Evolutionary conservation across 2,888 invertebrate genomes (phyloP).

Genomic region (Pollenia labialis): DNA sequence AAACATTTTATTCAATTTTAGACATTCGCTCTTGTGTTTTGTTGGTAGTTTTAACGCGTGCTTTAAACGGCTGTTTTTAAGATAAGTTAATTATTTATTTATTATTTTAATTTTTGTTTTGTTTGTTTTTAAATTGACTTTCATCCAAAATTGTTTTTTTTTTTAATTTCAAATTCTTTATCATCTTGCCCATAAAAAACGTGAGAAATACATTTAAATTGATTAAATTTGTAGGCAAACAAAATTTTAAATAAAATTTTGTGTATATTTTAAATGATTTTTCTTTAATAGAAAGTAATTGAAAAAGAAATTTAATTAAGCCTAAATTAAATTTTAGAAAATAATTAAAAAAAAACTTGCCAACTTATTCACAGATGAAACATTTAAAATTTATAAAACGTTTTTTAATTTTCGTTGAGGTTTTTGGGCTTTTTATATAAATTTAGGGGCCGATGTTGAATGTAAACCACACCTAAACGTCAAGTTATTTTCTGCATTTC

Average conservation of each 20-base stretch:
- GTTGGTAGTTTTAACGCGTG: slow-evolving; percentile 18
- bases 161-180: slow-evolving; percentile 1
- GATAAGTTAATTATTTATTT: slow-evolving; percentile 22
- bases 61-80: neutral
- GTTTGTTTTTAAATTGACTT: slow-evolving; percentile 2
- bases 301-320: neutral
- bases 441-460: too few relatives aligned
- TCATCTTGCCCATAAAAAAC: neutral
- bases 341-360: neutral
- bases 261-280: neutral
- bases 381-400: too few relatives aligned
- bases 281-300: neutral
- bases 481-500: too few relatives aligned
- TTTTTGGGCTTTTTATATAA: too few relatives aligned
- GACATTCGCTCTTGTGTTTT: neutral
- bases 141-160: neutral
- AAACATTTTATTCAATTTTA: neutral
- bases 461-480: too few relatives aligned
- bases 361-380: too few relatives aligned
- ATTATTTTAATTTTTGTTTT: neutral
- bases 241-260: neutral
- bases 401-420: too few relatives aligned
- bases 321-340: neutral
- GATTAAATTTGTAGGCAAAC: neutral
- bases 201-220: slow-evolving; percentile 17